These are phyloP conservation scores for Drosophila nigromelanica DNA, from an alignment of 1,140 invertebrate species.

Conservation along the genomic window DNA sequence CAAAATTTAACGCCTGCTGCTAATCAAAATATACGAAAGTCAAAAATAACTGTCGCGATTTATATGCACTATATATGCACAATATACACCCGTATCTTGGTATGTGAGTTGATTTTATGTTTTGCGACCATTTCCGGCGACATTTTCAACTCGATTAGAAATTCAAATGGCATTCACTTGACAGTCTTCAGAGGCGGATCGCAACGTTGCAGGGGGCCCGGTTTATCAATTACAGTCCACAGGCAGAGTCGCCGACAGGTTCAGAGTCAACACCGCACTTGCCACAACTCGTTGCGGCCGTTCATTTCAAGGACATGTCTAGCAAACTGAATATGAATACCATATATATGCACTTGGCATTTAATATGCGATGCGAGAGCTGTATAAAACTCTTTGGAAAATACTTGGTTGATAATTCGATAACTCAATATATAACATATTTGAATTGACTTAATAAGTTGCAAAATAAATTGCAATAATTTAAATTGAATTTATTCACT, in stretches of 20 bases:
- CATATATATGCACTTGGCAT: conserved; percentile 30
- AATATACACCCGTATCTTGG: not conserved
- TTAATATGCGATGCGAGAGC: conserved; percentile 35
- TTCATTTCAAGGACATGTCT: conserved; percentile 40
- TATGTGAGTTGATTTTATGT: conserved; percentile 40
- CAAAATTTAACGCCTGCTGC: conserved; percentile 25
- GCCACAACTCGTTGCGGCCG: conserved; percentile 32
- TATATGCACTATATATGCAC: too few relatives aligned
- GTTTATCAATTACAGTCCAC: conserved; percentile 47
- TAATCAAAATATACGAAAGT: conserved; percentile 43
- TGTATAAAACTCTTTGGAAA: not conserved
- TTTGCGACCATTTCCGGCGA: conserved; percentile 50
- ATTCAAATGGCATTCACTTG: conserved; percentile 63
- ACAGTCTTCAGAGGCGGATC: not conserved
- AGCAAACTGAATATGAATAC: conserved; percentile 20
- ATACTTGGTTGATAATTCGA: too few relatives aligned
- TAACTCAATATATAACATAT: too few relatives aligned
- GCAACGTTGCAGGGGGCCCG: not conserved
- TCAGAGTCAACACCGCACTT: conserved; percentile 34
- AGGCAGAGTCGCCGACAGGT: conserved; percentile 34
- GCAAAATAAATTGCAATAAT: too few relatives aligned
- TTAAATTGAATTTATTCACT: too few relatives aligned
- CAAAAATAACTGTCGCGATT: conserved; percentile 1
- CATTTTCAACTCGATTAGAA: conserved; percentile 62
- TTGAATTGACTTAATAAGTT: too few relatives aligned